phyloP scores from a whole-genome alignment of 1,140 invertebrate genomes.

The Tyrophagus putrescentiae region DNA sequence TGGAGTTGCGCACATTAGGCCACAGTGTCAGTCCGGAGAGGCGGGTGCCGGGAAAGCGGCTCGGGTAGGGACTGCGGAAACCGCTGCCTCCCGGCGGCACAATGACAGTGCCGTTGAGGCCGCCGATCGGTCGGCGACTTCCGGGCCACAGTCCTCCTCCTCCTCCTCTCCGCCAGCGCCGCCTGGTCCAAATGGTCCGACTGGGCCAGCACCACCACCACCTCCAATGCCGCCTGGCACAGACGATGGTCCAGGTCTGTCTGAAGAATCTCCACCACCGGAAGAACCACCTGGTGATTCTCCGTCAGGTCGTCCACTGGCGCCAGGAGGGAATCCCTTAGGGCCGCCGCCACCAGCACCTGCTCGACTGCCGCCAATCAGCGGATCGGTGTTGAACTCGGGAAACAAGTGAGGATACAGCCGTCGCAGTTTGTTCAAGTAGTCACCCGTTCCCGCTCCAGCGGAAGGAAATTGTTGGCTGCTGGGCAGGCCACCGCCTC shows the following conservation, averaged over 20 bases:
- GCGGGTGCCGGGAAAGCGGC: background rate
- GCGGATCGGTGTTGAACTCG: background rate
- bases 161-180: background rate
- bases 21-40: background rate
- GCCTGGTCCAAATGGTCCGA: background rate
- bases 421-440: conserved; percentile 2
- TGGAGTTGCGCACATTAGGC: conserved; percentile 3
- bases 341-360: background rate
- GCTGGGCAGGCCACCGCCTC: background rate
- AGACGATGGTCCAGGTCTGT: background rate
- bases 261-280: background rate
- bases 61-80: background rate
- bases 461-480: too few species aligned
- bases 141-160: background rate
- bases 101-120: background rate
- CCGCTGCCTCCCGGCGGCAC: background rate
- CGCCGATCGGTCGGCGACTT: background rate
- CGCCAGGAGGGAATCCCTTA: background rate
- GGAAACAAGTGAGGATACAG: conserved; percentile 14
- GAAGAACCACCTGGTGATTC: background rate
- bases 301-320: background rate
- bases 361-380: background rate
- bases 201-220: background rate
- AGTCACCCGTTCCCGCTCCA: background rate
- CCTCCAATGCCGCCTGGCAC: background rate